Evolutionary conservation across 2,113 vertebrate genomes (phyloP).

Genomic region (Forbesichthys papilliferus): DNA sequence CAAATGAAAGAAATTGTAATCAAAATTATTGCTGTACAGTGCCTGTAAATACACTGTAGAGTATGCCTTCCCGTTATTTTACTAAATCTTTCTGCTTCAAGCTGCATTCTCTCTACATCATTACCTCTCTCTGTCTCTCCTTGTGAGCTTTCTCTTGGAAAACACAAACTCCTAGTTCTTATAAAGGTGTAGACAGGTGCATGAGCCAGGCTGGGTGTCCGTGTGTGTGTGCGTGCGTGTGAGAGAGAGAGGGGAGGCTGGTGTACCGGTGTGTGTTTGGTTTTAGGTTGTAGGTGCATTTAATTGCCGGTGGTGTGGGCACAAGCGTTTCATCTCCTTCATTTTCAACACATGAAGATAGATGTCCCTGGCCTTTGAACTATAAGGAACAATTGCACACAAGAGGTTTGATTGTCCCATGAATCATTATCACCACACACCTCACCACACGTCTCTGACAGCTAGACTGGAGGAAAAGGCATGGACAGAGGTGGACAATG

Average conservation of each 20-base stretch:
- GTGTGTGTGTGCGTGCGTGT: background rate
- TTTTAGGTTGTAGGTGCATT: constrained; percentile 1
- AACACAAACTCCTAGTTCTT: constrained; percentile 8
- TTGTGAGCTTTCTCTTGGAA: background rate
- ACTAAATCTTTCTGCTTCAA: constrained; percentile 12
- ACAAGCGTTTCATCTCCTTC: constrained; percentile 39
- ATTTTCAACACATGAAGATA: constrained; percentile 44
- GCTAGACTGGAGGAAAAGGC: background rate
- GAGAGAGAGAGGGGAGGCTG: background rate
- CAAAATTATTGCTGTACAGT: background rate
- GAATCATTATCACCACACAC: constrained; percentile 44
- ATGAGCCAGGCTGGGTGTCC: too few species aligned
- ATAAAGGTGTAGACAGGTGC: background rate
- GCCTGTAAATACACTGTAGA: background rate
- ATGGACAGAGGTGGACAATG: background rate
- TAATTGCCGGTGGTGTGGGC: constrained; percentile 36
- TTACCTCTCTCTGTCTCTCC: background rate
- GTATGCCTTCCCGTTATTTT: background rate
- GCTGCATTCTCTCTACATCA: background rate
- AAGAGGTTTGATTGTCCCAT: constrained; percentile 48
- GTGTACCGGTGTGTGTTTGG: background rate
- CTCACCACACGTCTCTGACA: constrained; percentile 25
- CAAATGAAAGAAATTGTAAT: constrained; percentile 14
- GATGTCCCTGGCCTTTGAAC: constrained; percentile 54
- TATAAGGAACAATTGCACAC: constrained; percentile 53